phyloP scores from a whole-genome alignment of 2,113 vertebrate genomes.

The Philantomba maxwellii region DNA sequence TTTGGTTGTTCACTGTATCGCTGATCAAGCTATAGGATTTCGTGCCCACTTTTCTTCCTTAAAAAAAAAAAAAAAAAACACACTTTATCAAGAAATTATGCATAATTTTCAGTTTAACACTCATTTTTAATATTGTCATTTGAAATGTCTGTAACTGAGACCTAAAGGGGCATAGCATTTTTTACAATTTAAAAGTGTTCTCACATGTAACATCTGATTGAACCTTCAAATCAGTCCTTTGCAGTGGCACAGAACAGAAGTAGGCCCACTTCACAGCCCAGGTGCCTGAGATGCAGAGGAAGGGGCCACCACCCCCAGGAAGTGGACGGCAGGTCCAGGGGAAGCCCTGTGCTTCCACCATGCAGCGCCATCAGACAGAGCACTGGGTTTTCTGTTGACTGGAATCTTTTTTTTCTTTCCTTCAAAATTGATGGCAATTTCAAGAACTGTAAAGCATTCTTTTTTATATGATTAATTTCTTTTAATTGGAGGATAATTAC shows the following conservation, averaged over 20 bases:
- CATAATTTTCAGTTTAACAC: background rate
- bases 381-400: background rate
- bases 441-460: background rate
- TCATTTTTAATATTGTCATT: background rate
- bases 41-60: background rate
- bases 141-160: background rate
- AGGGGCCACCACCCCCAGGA: background rate
- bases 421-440: background rate
- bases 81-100: background rate
- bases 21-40: background rate
- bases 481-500: background rate
- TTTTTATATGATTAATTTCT: background rate
- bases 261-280: too few species aligned
- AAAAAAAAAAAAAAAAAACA: background rate
- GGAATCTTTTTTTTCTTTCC: background rate
- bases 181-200: background rate
- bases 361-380: rapidly evolving
- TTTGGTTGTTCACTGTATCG: background rate
- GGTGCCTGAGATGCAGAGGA: rapidly evolving
- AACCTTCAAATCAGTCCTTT: background rate
- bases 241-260: background rate
- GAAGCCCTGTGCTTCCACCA: rapidly evolving
- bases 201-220: background rate
- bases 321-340: rapidly evolving
- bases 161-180: background rate